These are phyloP conservation scores for Augiades crinisus DNA, from an alignment of 2,888 invertebrate species.

Conservation along the genomic window DNA sequence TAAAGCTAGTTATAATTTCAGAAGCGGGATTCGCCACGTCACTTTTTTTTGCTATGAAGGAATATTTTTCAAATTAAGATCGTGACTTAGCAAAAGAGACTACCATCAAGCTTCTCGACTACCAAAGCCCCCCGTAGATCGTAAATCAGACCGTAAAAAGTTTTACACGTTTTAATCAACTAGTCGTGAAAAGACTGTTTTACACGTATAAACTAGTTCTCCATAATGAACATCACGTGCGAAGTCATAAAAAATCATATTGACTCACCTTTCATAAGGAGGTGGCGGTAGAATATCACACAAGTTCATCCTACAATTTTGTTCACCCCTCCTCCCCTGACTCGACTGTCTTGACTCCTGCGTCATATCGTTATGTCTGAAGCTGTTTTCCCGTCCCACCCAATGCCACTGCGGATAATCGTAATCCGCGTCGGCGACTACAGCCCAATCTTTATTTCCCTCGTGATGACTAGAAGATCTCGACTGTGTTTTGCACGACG, in stretches of 20 bases:
- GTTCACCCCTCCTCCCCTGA: slow-evolving; percentile 59
- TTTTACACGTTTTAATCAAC: no score
- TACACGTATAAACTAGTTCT: no score
- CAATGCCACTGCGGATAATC: slow-evolving; percentile 78
- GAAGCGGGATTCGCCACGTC: no score
- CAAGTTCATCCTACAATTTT: slow-evolving; percentile 73
- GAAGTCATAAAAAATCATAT: neutral
- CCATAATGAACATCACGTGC: no score
- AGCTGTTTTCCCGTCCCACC: slow-evolving; percentile 71
- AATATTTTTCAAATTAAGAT: no score
- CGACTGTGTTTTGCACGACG: slow-evolving; percentile 71
- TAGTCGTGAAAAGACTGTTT: no score
- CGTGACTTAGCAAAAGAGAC: no score
- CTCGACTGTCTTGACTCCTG: slow-evolving; percentile 58
- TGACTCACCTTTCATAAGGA: slow-evolving; percentile 70
- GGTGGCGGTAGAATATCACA: slow-evolving; percentile 72
- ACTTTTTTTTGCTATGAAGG: no score
- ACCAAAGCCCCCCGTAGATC: no score
- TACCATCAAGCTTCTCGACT: no score
- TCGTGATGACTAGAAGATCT: slow-evolving; percentile 73
- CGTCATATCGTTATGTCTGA: slow-evolving; percentile 52
- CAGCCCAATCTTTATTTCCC: slow-evolving; percentile 68
- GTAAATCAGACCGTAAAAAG: no score
- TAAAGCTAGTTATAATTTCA: no score
- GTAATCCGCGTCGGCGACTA: slow-evolving; percentile 68